phyloP scores from a whole-genome alignment of 2,113 vertebrate species.

The Circaetus cinerascens region DNA sequence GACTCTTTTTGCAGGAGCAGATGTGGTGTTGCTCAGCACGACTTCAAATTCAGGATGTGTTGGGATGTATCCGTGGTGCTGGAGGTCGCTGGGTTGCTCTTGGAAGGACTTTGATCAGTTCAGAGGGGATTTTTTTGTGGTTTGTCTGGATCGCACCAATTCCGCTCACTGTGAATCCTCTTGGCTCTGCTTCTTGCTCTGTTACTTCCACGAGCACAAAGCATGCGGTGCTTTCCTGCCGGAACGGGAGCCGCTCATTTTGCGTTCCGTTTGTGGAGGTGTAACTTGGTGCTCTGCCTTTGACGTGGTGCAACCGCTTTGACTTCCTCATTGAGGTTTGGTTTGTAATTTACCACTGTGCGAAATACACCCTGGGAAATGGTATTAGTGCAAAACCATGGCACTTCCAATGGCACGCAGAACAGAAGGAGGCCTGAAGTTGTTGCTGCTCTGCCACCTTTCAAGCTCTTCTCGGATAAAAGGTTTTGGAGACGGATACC shows the following conservation, averaged over 20 bases:
- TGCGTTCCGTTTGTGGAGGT: fast-evolving
- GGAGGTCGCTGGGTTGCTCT: fast-evolving
- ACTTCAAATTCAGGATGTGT: fast-evolving
- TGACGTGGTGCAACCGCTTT: fast-evolving
- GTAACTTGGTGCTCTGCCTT: background rate
- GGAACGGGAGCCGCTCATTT: background rate
- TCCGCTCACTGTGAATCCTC: fast-evolving
- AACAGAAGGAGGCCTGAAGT: fast-evolving
- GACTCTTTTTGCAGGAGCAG: background rate
- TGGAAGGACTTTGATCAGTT: background rate
- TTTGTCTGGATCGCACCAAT: fast-evolving
- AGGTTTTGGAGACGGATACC: fast-evolving
- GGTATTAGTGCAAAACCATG: fast-evolving
- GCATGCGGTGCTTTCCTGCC: fast-evolving
- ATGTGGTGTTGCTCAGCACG: fast-evolving
- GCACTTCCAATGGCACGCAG: fast-evolving
- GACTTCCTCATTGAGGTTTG: fast-evolving
- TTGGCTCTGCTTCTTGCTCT: fast-evolving
- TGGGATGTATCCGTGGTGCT: background rate
- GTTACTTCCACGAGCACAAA: fast-evolving
- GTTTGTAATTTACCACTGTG: fast-evolving
- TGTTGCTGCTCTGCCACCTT: fast-evolving
- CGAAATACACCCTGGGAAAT: fast-evolving
- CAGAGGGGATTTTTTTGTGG: fast-evolving
- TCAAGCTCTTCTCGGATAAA: fast-evolving